Conservation (phyloP, 2,888 invertebrate species). For the Panzeria rudis region DNA sequence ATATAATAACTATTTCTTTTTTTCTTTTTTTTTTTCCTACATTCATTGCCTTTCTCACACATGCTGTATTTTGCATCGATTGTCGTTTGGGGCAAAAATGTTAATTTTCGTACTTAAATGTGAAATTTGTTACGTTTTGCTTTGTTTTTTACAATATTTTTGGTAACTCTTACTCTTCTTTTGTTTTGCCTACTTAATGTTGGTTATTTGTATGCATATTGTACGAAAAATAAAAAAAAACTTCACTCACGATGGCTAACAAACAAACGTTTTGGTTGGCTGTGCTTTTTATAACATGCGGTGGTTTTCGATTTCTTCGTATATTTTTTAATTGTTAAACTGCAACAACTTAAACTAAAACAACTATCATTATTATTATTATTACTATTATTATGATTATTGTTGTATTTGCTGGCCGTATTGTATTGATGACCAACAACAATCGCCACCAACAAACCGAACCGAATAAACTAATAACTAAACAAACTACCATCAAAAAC, state of each 20-base stretch:
- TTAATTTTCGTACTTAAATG: conserved; percentile 67
- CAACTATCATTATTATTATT: conserved; percentile 31
- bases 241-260: conserved; percentile 55
- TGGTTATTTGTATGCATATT: conserved; percentile 54
- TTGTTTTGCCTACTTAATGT: conserved; percentile 21
- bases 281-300: conserved; percentile 65
- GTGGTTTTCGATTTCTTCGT: conserved; percentile 66
- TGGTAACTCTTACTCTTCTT: conserved; percentile 64
- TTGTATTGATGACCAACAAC: conserved; percentile 57
- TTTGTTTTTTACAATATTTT: conserved; percentile 36
- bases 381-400: conserved; percentile 13
- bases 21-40: conserved; percentile 10
- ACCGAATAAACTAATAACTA: conserved; percentile 26
- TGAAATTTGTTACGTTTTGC: conserved; percentile 71
- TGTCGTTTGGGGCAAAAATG: conserved; percentile 63
- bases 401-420: conserved; percentile 18
- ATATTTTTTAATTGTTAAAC: conserved; percentile 39
- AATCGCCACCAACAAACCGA: conserved; percentile 45
- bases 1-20: conserved; percentile 1
- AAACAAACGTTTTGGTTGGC: conserved; percentile 66
- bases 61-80: conserved; percentile 42
- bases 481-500: conserved; percentile 22
- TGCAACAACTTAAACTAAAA: conserved; percentile 25
- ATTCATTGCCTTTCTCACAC: conserved; percentile 21
- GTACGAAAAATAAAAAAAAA: conserved; percentile 28